Evolutionary conservation across 2,113 vertebrate genomes (phyloP).

Genomic region (Passer domesticus): DNA sequence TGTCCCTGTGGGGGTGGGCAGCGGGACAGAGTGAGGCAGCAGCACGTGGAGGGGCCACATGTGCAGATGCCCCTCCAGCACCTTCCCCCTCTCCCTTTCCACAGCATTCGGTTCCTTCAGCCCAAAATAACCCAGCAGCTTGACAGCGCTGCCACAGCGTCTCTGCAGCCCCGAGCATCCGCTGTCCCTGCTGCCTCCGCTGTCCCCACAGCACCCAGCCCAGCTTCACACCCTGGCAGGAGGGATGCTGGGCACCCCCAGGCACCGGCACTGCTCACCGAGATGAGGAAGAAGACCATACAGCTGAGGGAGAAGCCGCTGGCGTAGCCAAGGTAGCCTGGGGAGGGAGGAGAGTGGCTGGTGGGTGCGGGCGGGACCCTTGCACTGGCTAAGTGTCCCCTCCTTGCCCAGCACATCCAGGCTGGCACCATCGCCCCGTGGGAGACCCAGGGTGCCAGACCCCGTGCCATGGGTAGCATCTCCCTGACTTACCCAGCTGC

Average conservation of each 20-base stretch:
- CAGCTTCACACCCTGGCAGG: not conserved
- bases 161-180: not conserved
- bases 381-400: not conserved
- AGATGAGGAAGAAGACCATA: slow-evolving; percentile 95
- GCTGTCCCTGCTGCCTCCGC: not conserved
- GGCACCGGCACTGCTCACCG: slow-evolving; percentile 75
- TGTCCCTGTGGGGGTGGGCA: not conserved
- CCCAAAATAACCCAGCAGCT: slow-evolving; percentile 42
- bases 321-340: slow-evolving; percentile 95
- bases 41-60: not conserved
- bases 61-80: not conserved
- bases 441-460: not conserved
- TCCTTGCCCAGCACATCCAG: not conserved
- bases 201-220: not conserved
- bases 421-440: rapidly evolving
- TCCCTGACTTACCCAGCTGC: slow-evolving; percentile 87
- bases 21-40: rapidly evolving
- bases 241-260: not conserved
- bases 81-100: not conserved
- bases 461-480: not conserved
- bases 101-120: not conserved
- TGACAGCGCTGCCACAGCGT: not conserved
- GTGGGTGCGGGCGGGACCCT: not conserved
- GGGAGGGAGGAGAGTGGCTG: not conserved
- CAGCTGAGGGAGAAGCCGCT: slow-evolving; percentile 98